phyloP scores from a whole-genome alignment of 1,140 invertebrate species.

The Euglossa dilemma region DNA sequence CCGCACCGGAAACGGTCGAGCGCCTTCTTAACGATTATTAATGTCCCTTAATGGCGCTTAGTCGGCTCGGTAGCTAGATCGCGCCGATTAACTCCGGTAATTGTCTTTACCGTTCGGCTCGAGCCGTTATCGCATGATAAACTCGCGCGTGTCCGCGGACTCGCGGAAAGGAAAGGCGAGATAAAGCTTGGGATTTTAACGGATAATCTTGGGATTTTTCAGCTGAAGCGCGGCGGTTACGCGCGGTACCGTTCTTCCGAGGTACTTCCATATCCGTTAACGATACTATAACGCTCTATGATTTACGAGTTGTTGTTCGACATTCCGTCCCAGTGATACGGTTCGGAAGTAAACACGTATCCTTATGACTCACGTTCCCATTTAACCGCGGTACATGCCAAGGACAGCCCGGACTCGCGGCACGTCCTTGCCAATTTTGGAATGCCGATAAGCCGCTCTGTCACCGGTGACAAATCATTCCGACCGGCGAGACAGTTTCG shows the following conservation, averaged over 20 bases:
- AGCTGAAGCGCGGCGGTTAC: too few relatives aligned
- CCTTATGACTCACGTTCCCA: slow-evolving; percentile 21
- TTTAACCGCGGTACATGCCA: slow-evolving; percentile 28
- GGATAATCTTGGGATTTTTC: too few relatives aligned
- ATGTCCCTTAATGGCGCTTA: slow-evolving; percentile 35
- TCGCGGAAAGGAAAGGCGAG: neutral
- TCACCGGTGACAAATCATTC: slow-evolving; percentile 24
- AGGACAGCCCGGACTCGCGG: neutral
- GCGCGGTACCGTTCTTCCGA: too few relatives aligned
- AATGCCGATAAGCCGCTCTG: slow-evolving; percentile 14
- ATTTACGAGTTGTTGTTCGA: neutral
- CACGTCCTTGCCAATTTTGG: slow-evolving; percentile 35
- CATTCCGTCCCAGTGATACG: neutral
- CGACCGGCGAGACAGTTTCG: slow-evolving; percentile 12
- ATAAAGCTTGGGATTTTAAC: neutral
- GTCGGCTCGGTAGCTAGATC: slow-evolving; percentile 4
- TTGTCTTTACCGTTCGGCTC: slow-evolving; percentile 3
- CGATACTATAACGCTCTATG: neutral
- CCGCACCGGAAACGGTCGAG: slow-evolving; percentile 29
- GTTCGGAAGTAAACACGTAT: slow-evolving; percentile 24
- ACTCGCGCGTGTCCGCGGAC: neutral
- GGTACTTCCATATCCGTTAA: neutral
- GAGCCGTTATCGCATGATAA: neutral
- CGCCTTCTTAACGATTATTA: slow-evolving; percentile 39
- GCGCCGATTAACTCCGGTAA: slow-evolving; percentile 24